Evolutionary conservation across 2,113 vertebrate genomes (phyloP).

Genomic region (Oncorhynchus masou): DNA sequence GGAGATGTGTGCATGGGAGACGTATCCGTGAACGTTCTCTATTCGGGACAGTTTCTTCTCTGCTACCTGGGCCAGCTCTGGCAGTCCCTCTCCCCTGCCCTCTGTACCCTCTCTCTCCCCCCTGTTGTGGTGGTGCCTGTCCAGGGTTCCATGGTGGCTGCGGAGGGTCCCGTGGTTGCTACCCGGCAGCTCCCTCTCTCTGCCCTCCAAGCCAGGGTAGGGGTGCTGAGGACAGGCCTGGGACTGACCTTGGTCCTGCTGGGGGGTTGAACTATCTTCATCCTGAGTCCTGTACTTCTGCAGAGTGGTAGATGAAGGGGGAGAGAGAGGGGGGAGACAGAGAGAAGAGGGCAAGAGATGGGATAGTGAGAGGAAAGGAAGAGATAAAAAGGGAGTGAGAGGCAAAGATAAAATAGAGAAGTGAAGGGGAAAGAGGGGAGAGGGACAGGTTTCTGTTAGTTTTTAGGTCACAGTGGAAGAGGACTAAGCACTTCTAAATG

Average conservation of each 20-base stretch:
- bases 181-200: neutral
- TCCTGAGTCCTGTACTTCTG: constrained; percentile 88
- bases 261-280: constrained; percentile 77
- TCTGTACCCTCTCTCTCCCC: constrained; percentile 56
- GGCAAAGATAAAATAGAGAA: neutral
- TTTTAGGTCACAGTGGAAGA: neutral
- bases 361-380: neutral
- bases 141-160: neutral
- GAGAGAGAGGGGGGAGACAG: neutral
- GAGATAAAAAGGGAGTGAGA: neutral
- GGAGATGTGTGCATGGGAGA: constrained; percentile 91
- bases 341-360: neutral
- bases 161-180: too few relatives aligned
- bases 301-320: neutral
- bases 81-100: constrained; percentile 56
- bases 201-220: neutral
- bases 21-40: constrained; percentile 91
- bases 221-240: constrained; percentile 55
- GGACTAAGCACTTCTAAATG: neutral
- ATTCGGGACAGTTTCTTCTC: constrained; percentile 94
- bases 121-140: neutral
- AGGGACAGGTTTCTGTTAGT: neutral
- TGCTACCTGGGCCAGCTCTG: constrained; percentile 90
- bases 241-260: constrained; percentile 75
- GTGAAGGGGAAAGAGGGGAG: neutral